These are phyloP conservation scores for Lochmaea crataegi DNA, from an alignment of 2,888 invertebrate genomes.

Conservation along the genomic window DNA sequence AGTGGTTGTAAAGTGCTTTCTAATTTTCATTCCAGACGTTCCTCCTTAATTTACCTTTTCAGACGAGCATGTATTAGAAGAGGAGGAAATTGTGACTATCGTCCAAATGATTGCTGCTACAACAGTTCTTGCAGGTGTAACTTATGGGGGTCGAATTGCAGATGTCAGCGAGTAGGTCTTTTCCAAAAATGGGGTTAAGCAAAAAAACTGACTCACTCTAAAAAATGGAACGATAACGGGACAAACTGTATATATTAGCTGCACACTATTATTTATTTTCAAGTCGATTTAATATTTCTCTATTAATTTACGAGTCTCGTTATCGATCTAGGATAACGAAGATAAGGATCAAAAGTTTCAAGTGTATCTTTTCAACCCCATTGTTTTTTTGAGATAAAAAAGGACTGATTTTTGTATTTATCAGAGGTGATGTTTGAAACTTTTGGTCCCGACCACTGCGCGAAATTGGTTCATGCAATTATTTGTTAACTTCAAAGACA, in stretches of 20 bases:
- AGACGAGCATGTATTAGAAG: constrained; percentile 85
- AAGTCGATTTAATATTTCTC: background rate
- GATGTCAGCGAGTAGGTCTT: constrained; percentile 88
- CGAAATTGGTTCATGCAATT: constrained; percentile 43
- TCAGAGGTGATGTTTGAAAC: constrained; percentile 38
- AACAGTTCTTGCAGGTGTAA: constrained; percentile 89
- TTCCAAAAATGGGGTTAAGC: constrained; percentile 87
- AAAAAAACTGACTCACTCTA: constrained; percentile 51
- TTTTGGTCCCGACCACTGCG: constrained; percentile 45
- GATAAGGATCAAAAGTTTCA: constrained; percentile 37
- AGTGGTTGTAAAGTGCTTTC: constrained; percentile 63
- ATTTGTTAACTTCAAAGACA: constrained; percentile 19
- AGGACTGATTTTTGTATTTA: constrained; percentile 49
- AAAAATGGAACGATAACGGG: constrained; percentile 38
- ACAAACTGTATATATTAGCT: constrained; percentile 4
- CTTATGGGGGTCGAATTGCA: constrained; percentile 89
- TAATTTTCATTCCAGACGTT: constrained; percentile 80
- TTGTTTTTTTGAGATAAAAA: constrained; percentile 29
- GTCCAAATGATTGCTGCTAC: constrained; percentile 87
- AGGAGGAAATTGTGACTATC: constrained; percentile 86
- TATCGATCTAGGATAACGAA: constrained; percentile 19
- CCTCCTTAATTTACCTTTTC: constrained; percentile 86
- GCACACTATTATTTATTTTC: constrained; percentile 8
- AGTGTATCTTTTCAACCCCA: constrained; percentile 28
- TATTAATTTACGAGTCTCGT: constrained; percentile 11